A percentile compares a stretch with the other conserved stretches of the same genome.
These are phyloP conservation scores for Colistium nudipinnis DNA, from an alignment of 2,113 vertebrate genomes.

Conservation along the genomic window DNA sequence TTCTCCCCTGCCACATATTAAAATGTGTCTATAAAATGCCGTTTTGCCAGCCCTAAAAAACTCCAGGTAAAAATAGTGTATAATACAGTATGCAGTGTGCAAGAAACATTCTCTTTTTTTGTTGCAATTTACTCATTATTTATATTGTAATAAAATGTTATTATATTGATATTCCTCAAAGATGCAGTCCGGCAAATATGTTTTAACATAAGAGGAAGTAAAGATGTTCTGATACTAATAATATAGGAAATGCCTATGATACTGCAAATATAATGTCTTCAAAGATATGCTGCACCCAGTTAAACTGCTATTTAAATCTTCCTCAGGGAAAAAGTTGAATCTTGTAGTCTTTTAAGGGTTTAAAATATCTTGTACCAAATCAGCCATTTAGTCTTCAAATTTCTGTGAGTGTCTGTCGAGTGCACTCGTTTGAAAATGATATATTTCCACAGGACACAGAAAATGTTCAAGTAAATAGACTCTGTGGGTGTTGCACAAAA, in stretches of 20 bases:
- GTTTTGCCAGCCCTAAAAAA: slow-evolving; percentile 18
- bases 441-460: background rate
- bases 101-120: background rate
- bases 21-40: slow-evolving; percentile 15
- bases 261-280: no score
- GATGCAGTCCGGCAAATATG: background rate
- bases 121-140: no score
- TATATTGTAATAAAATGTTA: no score
- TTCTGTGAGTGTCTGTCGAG: background rate
- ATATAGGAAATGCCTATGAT: no score
- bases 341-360: no score
- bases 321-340: no score
- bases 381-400: background rate
- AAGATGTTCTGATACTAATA: no score
- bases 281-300: background rate
- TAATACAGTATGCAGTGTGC: background rate
- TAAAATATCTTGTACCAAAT: background rate
- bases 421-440: slow-evolving; percentile 6
- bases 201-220: no score
- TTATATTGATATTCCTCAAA: no score
- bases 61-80: background rate
- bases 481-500: slow-evolving; percentile 6
- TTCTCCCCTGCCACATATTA: slow-evolving; percentile 28
- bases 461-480: slow-evolving; percentile 8
- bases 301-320: no score